Evolutionary conservation across 2,888 invertebrate genomes (phyloP), one percentile per base, ranked within the genome.

Genomic region (Cetonia aurata): DNA sequence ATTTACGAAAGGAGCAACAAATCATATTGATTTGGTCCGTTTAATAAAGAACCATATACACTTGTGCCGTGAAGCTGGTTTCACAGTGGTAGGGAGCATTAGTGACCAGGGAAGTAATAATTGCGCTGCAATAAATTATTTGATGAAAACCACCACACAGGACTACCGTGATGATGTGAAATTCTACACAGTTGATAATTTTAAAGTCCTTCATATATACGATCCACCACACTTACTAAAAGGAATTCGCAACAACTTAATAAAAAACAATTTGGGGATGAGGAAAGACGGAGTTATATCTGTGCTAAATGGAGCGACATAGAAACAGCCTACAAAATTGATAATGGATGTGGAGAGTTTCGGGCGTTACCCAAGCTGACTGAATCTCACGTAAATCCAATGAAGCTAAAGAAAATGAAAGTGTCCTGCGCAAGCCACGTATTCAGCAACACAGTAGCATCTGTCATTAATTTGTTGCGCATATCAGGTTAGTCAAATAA

Each of bases 221-320:
- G 70, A 70, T 60, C 70, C 67, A 25, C 72, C 72, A 12, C 72
- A 70, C 19, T 60, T 72, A 52, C 41, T 72, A 15, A 65, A 72
- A 33, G 69, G 69, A 13, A 62, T 72, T 15, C 48, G 69, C 50
- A 69, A 69, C 41, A 62, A 62, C 13, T 52, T 52, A 25, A 42
- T 70, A n/a, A 69, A 33, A 13, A 72, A 67, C 52, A 68, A 68
- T 57, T 48, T 70, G 8, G 42, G 68, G 12, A 68, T 60, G 55
- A 10, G 17, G 25, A 19, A 53, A 13, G 17, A 57, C 6, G 48
- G 15, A 8, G 17, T 8, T 17, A 37, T 25, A 10, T 33, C 48
- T 48, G 12, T 33, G 59, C 57, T 4, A 68, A 46, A 13, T 68
- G 48, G 68, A 15, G 9, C 3, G 59, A 68, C 46, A 68, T 68